These are phyloP conservation scores for Scalopus aquaticus DNA, from an alignment of 2,113 vertebrate genomes.

Conservation along the genomic window DNA sequence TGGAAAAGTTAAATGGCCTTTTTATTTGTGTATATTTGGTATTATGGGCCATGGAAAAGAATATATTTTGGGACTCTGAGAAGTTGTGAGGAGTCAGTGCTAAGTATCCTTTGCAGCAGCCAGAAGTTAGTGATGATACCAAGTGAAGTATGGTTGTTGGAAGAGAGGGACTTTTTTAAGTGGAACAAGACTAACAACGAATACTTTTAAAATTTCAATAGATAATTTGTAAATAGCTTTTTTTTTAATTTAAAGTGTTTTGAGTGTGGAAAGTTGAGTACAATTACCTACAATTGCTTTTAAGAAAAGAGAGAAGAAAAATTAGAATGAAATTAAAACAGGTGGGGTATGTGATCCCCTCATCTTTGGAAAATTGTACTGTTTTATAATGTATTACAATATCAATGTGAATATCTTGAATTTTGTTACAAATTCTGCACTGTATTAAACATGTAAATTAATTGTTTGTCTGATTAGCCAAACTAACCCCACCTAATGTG, in stretches of 20 bases:
- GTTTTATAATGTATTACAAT: conserved; percentile 83
- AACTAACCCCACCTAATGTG: conserved; percentile 72
- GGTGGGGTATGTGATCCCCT: conserved; percentile 63
- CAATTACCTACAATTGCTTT: conserved; percentile 73
- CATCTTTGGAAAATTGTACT: conserved; percentile 69
- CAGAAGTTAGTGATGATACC: conserved; percentile 58
- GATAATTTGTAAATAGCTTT: conserved; percentile 80
- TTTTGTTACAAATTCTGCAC: conserved; percentile 84
- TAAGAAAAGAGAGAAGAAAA: conserved; percentile 36
- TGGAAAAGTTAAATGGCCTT: conserved; percentile 15
- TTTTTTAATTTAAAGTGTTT: conserved; percentile 71
- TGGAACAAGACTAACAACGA: background rate
- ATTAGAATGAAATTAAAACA: conserved; percentile 61
- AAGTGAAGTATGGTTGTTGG: conserved; percentile 35
- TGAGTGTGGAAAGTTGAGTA: conserved; percentile 78
- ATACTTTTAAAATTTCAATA: conserved; percentile 67
- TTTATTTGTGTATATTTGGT: conserved; percentile 17
- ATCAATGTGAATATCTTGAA: conserved; percentile 85
- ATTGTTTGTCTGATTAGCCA: conserved; percentile 84
- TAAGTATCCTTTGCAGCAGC: conserved; percentile 29
- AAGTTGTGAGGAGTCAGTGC: background rate
- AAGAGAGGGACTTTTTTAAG: background rate
- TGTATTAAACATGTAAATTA: conserved; percentile 86
- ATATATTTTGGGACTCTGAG: conserved; percentile 68
- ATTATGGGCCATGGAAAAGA: conserved; percentile 40